Base-by-base conservation (phyloP, 2,113 vertebrate genomes). In the Vombatus ursinus region DNA sequence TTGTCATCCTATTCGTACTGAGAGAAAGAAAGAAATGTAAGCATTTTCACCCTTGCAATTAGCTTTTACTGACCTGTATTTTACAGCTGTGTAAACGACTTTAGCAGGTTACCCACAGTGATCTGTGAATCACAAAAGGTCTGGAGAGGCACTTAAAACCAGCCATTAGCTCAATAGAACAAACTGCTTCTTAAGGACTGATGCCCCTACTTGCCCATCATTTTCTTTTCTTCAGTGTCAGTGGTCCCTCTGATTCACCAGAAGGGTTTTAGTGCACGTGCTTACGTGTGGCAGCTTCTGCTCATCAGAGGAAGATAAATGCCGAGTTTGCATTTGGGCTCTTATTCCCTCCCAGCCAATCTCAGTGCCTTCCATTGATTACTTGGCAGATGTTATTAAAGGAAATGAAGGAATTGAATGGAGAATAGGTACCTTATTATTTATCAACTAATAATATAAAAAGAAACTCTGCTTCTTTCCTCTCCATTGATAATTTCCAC, bases 31-130 rank as follows among this genome's bases (percentile, higher is more conserved):
- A 24, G 90, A 93, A 92, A 51, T 3, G 28, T 0, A n/a, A 93
- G 90, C 1, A 84, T 94, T 91, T 51, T 48, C 92, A 92, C 52
- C 50, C 26, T 95, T 10, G 61, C 48, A 91, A 90, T 89, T 94
- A 90, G 94, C 51, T 95, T 94, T 95, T 93, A 91, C 44, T 97
- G 89, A 96, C 96, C 95, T 95, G 89, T 50, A 8, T 92, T 91
- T 93, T 93, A 48, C 7, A 92, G 23, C 25, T 49, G 68, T 16
- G 90, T 84, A 98, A 97, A 96, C 19, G 96, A 96, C 92, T 57
- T 77, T 54, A 68, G 50, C n/a, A 92, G 84, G 91, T 95, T 19
- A 89, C 52, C 19, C 90, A 68, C 24, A 8, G 51, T 89, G 54
- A 94, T 90, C 44, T 93, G 92, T 91, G 96, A 96, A 90, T 10